Conservation (phyloP, 2,888 invertebrate genomes). For the Adela reaumurella region DNA sequence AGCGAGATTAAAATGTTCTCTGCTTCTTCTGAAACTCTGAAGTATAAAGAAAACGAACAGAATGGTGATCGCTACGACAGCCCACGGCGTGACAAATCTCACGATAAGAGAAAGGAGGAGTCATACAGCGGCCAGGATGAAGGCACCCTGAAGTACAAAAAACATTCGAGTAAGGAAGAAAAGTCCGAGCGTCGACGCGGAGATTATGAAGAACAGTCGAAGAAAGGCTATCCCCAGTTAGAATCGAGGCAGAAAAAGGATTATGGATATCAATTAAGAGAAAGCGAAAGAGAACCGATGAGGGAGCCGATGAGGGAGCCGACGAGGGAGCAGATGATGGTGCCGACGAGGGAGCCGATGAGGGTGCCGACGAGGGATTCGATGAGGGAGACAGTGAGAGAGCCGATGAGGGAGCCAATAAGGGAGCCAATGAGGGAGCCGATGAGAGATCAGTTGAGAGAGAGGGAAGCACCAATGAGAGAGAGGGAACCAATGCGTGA, state of each 20-base stretch:
- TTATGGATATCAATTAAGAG: neutral
- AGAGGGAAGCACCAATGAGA: no score
- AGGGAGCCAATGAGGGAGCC: no score
- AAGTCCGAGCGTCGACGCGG: conserved; percentile 24
- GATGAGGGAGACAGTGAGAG: no score
- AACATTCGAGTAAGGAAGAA: conserved; percentile 40
- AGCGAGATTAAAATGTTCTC: conserved; percentile 50
- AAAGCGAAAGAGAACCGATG: neutral
- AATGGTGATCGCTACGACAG: conserved; percentile 43
- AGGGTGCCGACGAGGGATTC: no score
- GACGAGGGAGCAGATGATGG: no score
- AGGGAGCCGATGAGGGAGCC: neutral
- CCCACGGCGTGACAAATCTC: conserved; percentile 37
- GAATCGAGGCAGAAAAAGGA: conserved; percentile 40
- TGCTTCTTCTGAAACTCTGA: conserved; percentile 48
- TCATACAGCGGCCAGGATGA: conserved; percentile 40
- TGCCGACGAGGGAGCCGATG: no score
- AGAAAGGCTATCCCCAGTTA: conserved; percentile 38
- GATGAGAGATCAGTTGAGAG: no score
- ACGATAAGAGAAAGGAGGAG: conserved; percentile 32
- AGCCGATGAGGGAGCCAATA: no score
- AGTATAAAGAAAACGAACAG: conserved; percentile 44
- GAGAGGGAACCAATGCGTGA: no score
- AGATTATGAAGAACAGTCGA: conserved; percentile 15
- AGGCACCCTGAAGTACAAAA: conserved; percentile 45